Percentiles rank a stretch among this genome's conserved stretches.
Conservation (phyloP, 2,888 invertebrate species). For the Leucophenga maculata region DNA sequence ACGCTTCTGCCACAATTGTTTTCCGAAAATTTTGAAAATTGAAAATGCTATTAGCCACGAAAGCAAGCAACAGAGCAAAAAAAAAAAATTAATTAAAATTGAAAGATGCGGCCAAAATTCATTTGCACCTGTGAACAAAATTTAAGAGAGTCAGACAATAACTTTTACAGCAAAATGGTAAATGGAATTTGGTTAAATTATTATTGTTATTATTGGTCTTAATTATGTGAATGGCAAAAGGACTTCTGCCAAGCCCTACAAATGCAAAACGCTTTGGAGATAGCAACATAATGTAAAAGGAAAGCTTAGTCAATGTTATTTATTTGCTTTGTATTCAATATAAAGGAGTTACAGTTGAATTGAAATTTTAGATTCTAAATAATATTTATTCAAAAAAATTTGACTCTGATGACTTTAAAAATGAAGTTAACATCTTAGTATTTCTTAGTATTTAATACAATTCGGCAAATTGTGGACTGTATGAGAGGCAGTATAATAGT, state of each 20-base stretch:
- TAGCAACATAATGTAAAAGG: not conserved
- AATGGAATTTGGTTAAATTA: slow-evolving; percentile 62
- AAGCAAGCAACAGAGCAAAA: slow-evolving; percentile 32
- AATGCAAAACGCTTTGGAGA: not conserved
- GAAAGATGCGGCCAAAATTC: slow-evolving; percentile 22
- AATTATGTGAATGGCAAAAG: slow-evolving; percentile 48
- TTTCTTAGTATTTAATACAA: no score
- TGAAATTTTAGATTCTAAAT: no score
- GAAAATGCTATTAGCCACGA: slow-evolving; percentile 45
- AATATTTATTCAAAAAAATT: not conserved
- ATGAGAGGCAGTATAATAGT: no score
- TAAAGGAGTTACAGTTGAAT: no score
- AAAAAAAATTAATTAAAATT: slow-evolving; percentile 47
- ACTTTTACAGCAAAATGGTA: slow-evolving; percentile 44
- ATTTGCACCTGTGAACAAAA: slow-evolving; percentile 20
- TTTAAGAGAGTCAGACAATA: slow-evolving; percentile 2
- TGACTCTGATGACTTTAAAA: not conserved
- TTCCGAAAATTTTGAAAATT: slow-evolving; percentile 50
- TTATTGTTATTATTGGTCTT: slow-evolving; percentile 65
- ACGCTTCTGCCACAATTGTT: slow-evolving; percentile 53
- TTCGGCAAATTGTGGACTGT: not conserved
- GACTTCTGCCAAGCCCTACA: not conserved
- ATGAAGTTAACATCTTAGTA: no score
- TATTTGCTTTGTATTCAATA: not conserved
- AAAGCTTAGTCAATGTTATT: slow-evolving; percentile 13